Evolutionary conservation across 1,140 invertebrate genomes (phyloP).

Genomic region (Cherax destructor): DNA sequence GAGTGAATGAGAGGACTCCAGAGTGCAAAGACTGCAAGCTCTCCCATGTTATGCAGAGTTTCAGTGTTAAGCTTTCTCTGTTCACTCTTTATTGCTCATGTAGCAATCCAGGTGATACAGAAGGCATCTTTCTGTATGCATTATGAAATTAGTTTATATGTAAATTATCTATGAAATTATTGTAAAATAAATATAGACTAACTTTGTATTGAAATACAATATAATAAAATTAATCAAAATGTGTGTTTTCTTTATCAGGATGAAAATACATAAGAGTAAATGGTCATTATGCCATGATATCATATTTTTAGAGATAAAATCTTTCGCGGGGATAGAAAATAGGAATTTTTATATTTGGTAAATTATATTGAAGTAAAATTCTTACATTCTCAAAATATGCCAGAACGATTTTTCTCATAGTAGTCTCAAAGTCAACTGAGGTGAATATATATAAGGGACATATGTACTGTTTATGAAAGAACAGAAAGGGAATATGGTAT

Average conservation of each 20-base stretch:
- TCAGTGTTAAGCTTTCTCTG: slow-evolving; percentile 19
- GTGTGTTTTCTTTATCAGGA: background rate
- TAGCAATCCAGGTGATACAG: slow-evolving; percentile 50
- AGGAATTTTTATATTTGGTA: no score
- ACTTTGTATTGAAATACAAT: slow-evolving; percentile 49
- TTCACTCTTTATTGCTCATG: slow-evolving; percentile 16
- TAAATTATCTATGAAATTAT: slow-evolving; percentile 47
- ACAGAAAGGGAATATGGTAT: no score
- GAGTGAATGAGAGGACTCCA: background rate
- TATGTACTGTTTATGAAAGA: no score
- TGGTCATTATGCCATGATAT: no score
- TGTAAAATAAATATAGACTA: slow-evolving; percentile 45
- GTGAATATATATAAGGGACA: no score
- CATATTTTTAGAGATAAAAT: no score
- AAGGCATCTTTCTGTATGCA: slow-evolving; percentile 56
- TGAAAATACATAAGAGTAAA: no score
- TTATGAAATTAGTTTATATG: slow-evolving; percentile 41
- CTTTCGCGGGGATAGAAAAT: no score
- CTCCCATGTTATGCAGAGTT: background rate
- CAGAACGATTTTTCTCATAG: no score
- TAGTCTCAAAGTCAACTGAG: no score
- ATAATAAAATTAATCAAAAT: slow-evolving; percentile 47
- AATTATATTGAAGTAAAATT: no score
- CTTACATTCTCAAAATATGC: no score
- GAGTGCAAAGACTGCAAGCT: background rate